These are phyloP conservation scores for Oreohelix idahoensis DNA, from an alignment of 1,140 invertebrate species.

Conservation along the genomic window DNA sequence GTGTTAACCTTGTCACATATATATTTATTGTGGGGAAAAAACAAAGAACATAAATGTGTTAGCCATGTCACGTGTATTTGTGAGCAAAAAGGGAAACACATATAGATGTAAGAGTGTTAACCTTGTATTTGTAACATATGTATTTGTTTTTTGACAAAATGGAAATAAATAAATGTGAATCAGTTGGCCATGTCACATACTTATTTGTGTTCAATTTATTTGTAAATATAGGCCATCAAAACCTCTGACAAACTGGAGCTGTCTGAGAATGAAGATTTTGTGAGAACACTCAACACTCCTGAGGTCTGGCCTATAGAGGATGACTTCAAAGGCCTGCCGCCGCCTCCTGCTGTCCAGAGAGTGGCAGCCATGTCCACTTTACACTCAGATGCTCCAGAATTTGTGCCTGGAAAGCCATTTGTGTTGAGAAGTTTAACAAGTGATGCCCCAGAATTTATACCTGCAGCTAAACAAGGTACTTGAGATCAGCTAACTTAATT, in stretches of 20 bases:
- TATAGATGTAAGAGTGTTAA: no score
- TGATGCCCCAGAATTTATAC: slow-evolving; percentile 11
- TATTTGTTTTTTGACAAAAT: no score
- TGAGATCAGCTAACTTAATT: no score
- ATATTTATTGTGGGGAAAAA: no score
- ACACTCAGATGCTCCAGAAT: slow-evolving; percentile 90
- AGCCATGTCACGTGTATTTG: no score
- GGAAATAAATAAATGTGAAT: no score
- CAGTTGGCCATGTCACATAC: no score
- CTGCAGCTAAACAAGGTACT: neutral
- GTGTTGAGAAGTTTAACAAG: slow-evolving; percentile 34
- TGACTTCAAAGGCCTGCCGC: slow-evolving; percentile 41
- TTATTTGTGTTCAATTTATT: no score
- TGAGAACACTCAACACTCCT: slow-evolving; percentile 86
- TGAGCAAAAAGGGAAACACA: no score
- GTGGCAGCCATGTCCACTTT: slow-evolving; percentile 71
- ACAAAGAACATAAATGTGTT: no score
- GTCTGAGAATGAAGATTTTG: slow-evolving; percentile 77
- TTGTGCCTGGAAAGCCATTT: slow-evolving; percentile 78
- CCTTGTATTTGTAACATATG: no score
- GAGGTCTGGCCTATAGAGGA: slow-evolving; percentile 88
- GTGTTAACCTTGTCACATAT: no score
- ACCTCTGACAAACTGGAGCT: slow-evolving; percentile 89
- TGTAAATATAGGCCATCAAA: slow-evolving; percentile 80
- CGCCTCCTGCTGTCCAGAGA: slow-evolving; percentile 41